These are phyloP conservation scores for Neodiprion pinetum DNA, from an alignment of 1,140 invertebrate species.

Conservation along the genomic window DNA sequence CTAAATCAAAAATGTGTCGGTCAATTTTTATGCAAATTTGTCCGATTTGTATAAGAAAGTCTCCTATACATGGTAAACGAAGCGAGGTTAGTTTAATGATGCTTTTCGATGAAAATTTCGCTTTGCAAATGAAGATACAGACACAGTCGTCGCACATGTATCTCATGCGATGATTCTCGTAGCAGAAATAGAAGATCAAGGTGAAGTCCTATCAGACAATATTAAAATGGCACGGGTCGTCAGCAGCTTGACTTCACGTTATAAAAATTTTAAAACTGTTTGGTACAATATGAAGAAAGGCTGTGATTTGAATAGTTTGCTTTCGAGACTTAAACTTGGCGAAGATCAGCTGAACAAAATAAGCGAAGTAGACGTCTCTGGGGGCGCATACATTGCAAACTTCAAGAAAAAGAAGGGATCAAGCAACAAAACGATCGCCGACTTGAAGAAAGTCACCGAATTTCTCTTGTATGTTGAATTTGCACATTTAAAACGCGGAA, in stretches of 20 bases:
- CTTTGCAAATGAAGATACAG: constrained; percentile 28
- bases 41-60: too few relatives aligned
- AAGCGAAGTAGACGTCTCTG: constrained; percentile 8
- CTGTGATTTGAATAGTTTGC: constrained; percentile 18
- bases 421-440: constrained; percentile 3
- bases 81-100: constrained; percentile 27
- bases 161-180: constrained; percentile 19
- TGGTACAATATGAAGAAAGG: constrained; percentile 33
- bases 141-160: constrained; percentile 24
- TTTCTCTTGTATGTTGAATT: background rate
- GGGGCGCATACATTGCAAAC: constrained; percentile 11
- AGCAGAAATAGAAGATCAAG: constrained; percentile 29
- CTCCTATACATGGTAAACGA: constrained; percentile 20
- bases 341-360: constrained; percentile 22
- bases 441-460: constrained; percentile 9
- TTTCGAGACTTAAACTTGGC: constrained; percentile 10
- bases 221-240: constrained; percentile 29
- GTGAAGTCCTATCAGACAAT: constrained; percentile 30
- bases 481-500: constrained; percentile 14
- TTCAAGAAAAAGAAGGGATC: background rate
- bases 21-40: too few relatives aligned
- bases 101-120: constrained; percentile 29
- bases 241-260: constrained; percentile 24
- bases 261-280: constrained; percentile 28
- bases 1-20: too few relatives aligned